Percentiles rank a stretch among this genome's conserved stretches.
Evolutionary conservation across 2,113 vertebrate genomes (phyloP).

Genomic region (Acrocephalus kingi): DNA sequence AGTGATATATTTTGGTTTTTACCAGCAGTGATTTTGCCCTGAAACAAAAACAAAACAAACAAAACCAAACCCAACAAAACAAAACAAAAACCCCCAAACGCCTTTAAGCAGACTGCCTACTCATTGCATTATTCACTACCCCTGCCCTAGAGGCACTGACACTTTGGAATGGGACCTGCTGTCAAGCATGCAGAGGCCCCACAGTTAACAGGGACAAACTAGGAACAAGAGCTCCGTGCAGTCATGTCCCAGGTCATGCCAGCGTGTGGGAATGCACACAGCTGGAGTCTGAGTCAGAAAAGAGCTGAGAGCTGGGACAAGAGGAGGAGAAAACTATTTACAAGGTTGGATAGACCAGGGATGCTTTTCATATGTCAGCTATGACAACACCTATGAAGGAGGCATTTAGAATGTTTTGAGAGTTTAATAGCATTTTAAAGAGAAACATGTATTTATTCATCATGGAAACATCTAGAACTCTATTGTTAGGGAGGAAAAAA

Average conservation of each 20-base stretch:
- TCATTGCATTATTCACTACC: not conserved
- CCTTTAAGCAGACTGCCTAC: not conserved
- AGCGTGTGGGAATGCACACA: fast-evolving
- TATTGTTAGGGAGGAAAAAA: not conserved
- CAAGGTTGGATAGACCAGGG: not conserved
- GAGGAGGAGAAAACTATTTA: not conserved
- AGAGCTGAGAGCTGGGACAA: not conserved
- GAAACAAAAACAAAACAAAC: not conserved
- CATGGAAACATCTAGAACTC: not conserved
- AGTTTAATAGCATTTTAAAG: not conserved
- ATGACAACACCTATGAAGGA: not conserved
- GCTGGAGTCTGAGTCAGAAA: not conserved
- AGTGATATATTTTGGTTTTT: not conserved
- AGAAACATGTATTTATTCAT: not conserved
- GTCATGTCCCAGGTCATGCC: not conserved
- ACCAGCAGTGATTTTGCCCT: not conserved
- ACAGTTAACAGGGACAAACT: not conserved
- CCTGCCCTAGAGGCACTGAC: not conserved
- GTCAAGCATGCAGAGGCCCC: not conserved
- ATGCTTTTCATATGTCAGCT: not conserved
- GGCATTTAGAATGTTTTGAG: not conserved
- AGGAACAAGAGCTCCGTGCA: not conserved
- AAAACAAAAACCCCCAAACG: not conserved
- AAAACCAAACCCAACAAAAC: not conserved
- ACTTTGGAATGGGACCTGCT: not conserved